These are phyloP conservation scores for Samia ricini DNA, from an alignment of 1,140 invertebrate species.

Conservation along the genomic window DNA sequence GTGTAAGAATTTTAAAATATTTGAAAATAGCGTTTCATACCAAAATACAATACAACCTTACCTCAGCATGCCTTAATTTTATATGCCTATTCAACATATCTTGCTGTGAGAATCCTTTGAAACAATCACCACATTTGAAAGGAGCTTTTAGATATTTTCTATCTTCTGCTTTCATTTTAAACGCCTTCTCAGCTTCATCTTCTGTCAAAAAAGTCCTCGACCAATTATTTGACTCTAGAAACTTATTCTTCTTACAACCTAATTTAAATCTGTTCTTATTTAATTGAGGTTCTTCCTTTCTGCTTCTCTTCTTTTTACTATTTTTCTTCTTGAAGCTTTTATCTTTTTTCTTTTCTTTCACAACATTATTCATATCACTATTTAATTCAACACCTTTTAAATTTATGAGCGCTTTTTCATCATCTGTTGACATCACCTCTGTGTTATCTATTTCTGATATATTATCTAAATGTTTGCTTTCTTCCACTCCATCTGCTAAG, in stretches of 20 bases:
- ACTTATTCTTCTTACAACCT: slow-evolving; percentile 4
- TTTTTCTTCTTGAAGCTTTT: not conserved
- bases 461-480: not conserved
- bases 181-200: slow-evolving; percentile 50
- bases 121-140: slow-evolving; percentile 51
- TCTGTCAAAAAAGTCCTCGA: slow-evolving; percentile 42
- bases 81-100: slow-evolving; percentile 51
- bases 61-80: slow-evolving; percentile 48
- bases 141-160: slow-evolving; percentile 40
- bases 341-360: not conserved
- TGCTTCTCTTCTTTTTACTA: slow-evolving; percentile 1
- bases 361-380: not conserved
- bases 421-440: slow-evolving; percentile 1
- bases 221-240: slow-evolving; percentile 45
- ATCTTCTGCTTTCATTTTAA: slow-evolving; percentile 34
- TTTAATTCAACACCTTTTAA: not conserved
- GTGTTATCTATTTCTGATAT: not conserved
- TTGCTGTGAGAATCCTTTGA: slow-evolving; percentile 56
- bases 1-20: no score
- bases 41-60: slow-evolving; percentile 18
- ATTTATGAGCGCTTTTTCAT: not conserved
- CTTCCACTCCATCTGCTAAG: not conserved
- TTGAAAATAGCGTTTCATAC: no score
- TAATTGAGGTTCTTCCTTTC: not conserved
- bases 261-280: slow-evolving; percentile 2